Percentiles rank a stretch among this genome's conserved stretches.
These are phyloP conservation scores for Anhinga rufa DNA, from an alignment of 2,113 vertebrate species.

Conservation along the genomic window DNA sequence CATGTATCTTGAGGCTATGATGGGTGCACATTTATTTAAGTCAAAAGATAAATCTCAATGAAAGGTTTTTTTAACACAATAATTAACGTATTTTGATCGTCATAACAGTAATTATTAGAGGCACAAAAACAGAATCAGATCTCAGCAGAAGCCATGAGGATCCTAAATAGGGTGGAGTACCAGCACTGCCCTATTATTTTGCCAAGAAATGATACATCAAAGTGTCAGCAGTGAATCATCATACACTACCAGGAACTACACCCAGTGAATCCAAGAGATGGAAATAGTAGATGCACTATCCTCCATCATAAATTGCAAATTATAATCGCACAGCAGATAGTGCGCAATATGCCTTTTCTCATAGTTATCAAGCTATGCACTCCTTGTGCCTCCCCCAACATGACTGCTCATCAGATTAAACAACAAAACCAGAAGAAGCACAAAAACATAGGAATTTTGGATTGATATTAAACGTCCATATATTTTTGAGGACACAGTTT, in stretches of 20 bases:
- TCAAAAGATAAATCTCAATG: constrained; percentile 61
- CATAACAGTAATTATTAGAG: constrained; percentile 43
- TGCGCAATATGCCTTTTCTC: not conserved
- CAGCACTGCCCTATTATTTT: constrained; percentile 32
- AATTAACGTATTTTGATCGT: constrained; percentile 50
- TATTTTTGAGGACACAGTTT: not conserved
- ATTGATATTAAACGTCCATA: not conserved
- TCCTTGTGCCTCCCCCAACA: not conserved
- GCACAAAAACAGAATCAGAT: constrained; percentile 36
- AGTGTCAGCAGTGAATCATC: constrained; percentile 42
- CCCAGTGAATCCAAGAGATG: constrained; percentile 4
- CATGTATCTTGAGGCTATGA: constrained; percentile 20
- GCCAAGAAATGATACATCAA: constrained; percentile 44
- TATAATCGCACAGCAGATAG: not conserved
- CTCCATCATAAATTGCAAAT: not conserved
- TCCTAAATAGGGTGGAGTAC: constrained; percentile 15
- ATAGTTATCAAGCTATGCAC: not conserved
- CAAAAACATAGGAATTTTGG: not conserved
- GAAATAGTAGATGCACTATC: not conserved
- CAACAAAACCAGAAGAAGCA: not conserved
- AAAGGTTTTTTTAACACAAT: constrained; percentile 9
- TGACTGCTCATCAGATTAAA: not conserved
- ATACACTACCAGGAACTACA: not conserved
- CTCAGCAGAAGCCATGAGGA: constrained; percentile 16
- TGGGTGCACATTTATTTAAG: constrained; percentile 31